These are phyloP conservation scores for Clarias platycephalus DNA, from an alignment of 2,797 vertebrate species.

Conservation along the genomic window DNA sequence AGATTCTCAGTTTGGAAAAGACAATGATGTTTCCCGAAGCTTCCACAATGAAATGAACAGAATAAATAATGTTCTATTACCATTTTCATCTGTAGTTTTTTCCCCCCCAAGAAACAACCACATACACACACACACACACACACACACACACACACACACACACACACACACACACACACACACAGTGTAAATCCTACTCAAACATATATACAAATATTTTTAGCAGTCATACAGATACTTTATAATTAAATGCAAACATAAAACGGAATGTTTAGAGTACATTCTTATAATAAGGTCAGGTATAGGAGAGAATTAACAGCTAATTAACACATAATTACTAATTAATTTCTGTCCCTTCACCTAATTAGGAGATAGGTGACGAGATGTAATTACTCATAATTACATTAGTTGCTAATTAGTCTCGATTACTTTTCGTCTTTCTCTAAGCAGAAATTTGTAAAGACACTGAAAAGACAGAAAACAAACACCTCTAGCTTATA, in stretches of 20 bases:
- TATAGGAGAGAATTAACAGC: conserved; percentile 23
- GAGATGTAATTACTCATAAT: conserved; percentile 70
- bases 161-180: too few relatives aligned
- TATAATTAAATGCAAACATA: neutral
- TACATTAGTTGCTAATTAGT: conserved; percentile 62
- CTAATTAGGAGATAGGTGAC: conserved; percentile 66
- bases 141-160: too few relatives aligned
- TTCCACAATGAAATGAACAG: neutral
- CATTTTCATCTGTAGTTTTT: neutral
- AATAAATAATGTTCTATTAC: neutral
- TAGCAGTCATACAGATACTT: neutral
- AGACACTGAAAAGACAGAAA: neutral
- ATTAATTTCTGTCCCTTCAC: conserved; percentile 68
- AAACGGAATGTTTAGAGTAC: neutral
- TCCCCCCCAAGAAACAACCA: too few relatives aligned
- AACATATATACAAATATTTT: neutral
- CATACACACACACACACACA: too few relatives aligned
- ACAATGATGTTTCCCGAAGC: neutral
- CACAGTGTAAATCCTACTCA: neutral
- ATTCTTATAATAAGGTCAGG: neutral
- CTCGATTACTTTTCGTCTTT: conserved; percentile 63
- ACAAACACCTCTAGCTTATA: neutral
- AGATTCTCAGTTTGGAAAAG: neutral
- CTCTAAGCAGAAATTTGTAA: neutral
- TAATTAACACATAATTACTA: conserved; percentile 55